Percentiles rank a stretch among this genome's conserved stretches.
Conservation (phyloP, 2,888 invertebrate genomes). For the Branchipolynoe longqiensis region DNA sequence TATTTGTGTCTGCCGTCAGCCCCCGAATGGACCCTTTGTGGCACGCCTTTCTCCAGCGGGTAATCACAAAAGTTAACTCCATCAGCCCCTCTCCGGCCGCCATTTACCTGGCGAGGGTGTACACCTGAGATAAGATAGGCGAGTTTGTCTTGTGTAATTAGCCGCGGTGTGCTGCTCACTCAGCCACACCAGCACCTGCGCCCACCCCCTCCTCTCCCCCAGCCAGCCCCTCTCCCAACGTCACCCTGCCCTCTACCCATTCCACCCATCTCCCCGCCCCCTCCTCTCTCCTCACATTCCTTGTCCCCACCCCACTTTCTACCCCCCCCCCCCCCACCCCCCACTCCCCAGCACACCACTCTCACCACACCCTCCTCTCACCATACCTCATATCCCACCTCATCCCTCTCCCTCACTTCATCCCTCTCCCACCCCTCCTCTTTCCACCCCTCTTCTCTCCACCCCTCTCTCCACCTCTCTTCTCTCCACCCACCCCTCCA, state of each 20-base stretch:
- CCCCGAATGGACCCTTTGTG: conserved; percentile 47
- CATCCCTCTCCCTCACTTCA: not conserved
- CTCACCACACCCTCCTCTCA: not conserved
- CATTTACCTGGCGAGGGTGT: conserved; percentile 15
- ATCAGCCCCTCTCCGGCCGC: conserved; percentile 25
- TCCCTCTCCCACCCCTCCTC: not conserved
- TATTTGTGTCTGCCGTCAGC: conserved; percentile 48
- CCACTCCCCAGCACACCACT: not conserved
- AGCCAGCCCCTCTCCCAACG: not conserved
- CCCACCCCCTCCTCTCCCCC: not conserved
- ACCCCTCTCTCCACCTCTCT: not conserved
- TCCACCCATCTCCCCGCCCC: not conserved
- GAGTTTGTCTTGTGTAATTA: conserved; percentile 57
- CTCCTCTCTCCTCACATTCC: not conserved
- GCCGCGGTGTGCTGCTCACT: not conserved
- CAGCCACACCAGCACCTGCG: conserved; percentile 41
- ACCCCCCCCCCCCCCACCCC: not conserved
- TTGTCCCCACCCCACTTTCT: too few relatives aligned
- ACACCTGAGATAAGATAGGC: conserved; percentile 49
- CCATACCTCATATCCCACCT: not conserved
- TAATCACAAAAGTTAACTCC: conserved; percentile 56
- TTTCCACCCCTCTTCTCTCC: not conserved
- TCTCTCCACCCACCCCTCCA: too few relatives aligned
- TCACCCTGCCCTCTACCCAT: too few relatives aligned
- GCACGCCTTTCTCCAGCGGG: conserved; percentile 11